Base-by-base conservation (phyloP, 2,113 vertebrate species). In the Plectropomus leopardus region DNA sequence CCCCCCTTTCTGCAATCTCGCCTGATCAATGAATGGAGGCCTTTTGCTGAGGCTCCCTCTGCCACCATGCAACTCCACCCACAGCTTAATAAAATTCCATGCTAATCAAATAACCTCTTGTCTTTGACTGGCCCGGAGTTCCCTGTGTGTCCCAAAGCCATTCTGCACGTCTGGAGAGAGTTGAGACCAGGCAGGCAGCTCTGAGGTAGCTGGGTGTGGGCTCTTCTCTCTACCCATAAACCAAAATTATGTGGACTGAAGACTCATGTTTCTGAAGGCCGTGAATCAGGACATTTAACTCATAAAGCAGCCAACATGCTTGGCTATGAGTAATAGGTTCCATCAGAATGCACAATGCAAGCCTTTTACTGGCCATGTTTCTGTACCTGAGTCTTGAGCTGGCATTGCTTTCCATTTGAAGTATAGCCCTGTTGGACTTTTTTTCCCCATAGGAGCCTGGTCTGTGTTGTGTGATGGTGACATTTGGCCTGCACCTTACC, bases 91-190 rank as follows among this genome's bases (percentile, higher is more conserved):
- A 95, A 95, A 95, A 95, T 94, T 94, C 93, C 93, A 90, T 83
- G 85, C 92, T 93, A 94, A 96, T 96, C 95, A 96, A 96, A 94
- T 94, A 95, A 94, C 92, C 93, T 95, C 94, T 96, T 96, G 95
- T 96, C 89, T 95, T 90, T 89, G 86, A 85, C 92, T 89, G 72
- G 89, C 90, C 88, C 84, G 69, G 85, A 93, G 86, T 91, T 86
- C 88, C 81, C 76, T 86, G 84, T 89, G 77, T 83, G 88, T 93
- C 90, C 89, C 87, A 84, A 80, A 93, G 84, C 76, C 76, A 69
- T 88, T 93, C 80, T 92, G 88, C 78, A 78, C 30, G 89, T 84
- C 70, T 87, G 81, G 86, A 88, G 87, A 68, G 81, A 80, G 90
- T 79, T 68, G 91, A 80, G 84, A 78, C 61, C 80, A 84, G 84